Base-by-base conservation (phyloP, 2,888 invertebrate genomes). In the Exephanes ischioxanthus region DNA sequence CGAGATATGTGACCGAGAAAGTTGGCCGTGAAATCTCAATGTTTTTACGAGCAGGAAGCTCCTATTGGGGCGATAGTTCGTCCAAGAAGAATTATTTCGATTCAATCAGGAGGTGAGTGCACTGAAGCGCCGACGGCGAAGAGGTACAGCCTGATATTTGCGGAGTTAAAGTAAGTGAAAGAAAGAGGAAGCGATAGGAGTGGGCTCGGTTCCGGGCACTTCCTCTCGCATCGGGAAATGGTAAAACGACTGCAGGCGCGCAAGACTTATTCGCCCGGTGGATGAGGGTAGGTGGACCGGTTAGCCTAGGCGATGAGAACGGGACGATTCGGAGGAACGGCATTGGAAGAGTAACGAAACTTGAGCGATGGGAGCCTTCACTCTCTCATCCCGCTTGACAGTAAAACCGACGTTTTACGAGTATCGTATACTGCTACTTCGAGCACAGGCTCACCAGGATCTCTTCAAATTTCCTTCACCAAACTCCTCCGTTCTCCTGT, bases 341-440 rank as follows among this genome's bases (percentile, higher is more conserved):
- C 67, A 81, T 76, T 79, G 63, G 75, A 41, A 61, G 67, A 19
- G 84, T 72, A 76, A 76, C 84, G 55, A 80, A 76, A 83, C 80
- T 70, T 76, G 76, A 84, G 70, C 63, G 70, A 80, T 79, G 78
- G 76, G 79, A 63, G n/a, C 58, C 55, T 55, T 55, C 55, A 22
- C 55, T 19, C 55, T 55, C 55, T 55, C 55, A 11, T 22, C 37
- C 75, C 41, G 30, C 80, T 71, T 48, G 85, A 84, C 86, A 89
- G 87, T 90, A 91, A 90, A 91, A 89, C 89, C 89, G 85, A 88
- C 88, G 87, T 90, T 91, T 91, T 89, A 90, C 88, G 91, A 90
- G 89, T 89, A 91, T 90, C 89, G 90, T 90, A 89, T 90, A 89
- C 89, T 86, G 88, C 89, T 89, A 85, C 87, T 88, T 88, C 86